phyloP scores from a whole-genome alignment of 2,113 vertebrate genomes.

The Leptobrachium leishanense region DNA sequence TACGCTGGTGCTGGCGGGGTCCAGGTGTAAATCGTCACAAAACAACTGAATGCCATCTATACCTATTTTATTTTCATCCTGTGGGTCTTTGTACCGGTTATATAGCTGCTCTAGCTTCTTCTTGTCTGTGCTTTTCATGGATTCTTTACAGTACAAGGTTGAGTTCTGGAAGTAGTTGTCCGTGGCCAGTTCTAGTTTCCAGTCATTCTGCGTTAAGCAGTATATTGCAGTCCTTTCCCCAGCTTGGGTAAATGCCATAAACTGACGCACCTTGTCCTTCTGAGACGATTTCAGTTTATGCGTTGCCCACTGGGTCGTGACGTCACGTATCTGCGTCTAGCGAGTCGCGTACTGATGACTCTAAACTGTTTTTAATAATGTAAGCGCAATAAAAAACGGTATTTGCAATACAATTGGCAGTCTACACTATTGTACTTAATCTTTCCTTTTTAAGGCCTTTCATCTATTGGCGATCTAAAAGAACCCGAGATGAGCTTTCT shows the following conservation, averaged over 20 bases:
- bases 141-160: conserved; percentile 86
- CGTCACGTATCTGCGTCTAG: no score
- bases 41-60: conserved; percentile 95
- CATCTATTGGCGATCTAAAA: no score
- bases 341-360: no score
- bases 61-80: conserved; percentile 97
- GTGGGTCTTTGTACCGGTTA: conserved; percentile 91
- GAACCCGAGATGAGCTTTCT: no score
- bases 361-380: no score
- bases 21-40: conserved; percentile 88
- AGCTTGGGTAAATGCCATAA: conserved; percentile 93
- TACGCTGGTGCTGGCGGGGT: conserved; percentile 89
- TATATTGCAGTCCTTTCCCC: conserved; percentile 90
- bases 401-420: no score
- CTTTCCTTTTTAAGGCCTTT: no score
- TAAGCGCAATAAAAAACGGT: no score
- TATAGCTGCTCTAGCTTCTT: conserved; percentile 89
- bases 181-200: conserved; percentile 92
- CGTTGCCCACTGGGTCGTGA: no score
- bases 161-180: conserved; percentile 94
- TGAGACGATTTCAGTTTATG: conserved; percentile 93
- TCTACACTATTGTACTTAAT: no score
- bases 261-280: conserved; percentile 95
- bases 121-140: conserved; percentile 87
- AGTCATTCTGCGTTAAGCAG: conserved; percentile 92